Percentiles rank a stretch among this genome's conserved stretches.
Conservation (phyloP, 2,113 vertebrate species). For the Apodemus speciosus region DNA sequence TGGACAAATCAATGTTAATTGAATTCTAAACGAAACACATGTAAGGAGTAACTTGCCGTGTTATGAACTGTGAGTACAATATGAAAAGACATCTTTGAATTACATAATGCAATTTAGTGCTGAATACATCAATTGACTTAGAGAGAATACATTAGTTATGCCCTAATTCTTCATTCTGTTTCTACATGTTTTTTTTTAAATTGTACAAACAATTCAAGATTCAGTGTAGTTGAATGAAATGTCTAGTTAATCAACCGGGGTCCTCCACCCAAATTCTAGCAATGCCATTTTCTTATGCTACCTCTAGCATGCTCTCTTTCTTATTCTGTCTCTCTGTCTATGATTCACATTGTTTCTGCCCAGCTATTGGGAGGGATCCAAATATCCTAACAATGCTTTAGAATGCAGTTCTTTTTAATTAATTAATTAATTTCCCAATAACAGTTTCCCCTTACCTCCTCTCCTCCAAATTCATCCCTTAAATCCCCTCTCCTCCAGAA, state of each 20-base stretch:
- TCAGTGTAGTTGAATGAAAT: background rate
- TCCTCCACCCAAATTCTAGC: background rate
- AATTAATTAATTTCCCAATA: background rate
- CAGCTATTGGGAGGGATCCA: background rate
- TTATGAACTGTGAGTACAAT: constrained; percentile 11
- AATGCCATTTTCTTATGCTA: background rate
- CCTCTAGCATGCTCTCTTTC: background rate
- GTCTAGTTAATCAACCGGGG: background rate
- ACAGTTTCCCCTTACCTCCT: background rate
- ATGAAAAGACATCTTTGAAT: constrained; percentile 52
- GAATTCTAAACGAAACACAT: constrained; percentile 59
- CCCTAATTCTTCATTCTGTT: constrained; percentile 3
- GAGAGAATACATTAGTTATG: constrained; percentile 44
- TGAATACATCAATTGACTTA: constrained; percentile 36
- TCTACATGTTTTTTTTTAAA: background rate
- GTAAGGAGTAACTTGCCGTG: constrained; percentile 36
- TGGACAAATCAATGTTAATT: constrained; percentile 70
- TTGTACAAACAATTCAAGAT: constrained; percentile 8
- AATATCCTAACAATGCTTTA: background rate
- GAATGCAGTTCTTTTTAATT: background rate
- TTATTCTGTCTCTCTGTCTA: background rate
- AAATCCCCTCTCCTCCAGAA: background rate
- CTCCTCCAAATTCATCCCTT: background rate
- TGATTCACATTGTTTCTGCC: background rate
- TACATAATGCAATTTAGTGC: constrained; percentile 46